Conservation (phyloP, 2,797 vertebrate genomes). For the Crocodylus rhombifer region DNA sequence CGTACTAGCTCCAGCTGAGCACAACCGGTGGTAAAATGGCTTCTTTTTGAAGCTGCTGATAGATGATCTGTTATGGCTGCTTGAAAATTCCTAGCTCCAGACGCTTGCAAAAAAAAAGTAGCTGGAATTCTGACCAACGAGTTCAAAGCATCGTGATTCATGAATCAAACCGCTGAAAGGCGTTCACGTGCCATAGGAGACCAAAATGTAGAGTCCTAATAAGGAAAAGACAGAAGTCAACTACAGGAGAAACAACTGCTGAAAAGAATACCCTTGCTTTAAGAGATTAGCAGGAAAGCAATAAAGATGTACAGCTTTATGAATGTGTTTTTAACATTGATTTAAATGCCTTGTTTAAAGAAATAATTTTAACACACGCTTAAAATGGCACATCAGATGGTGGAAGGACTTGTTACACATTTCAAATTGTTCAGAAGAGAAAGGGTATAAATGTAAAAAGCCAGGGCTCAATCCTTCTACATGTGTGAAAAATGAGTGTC, state of each 20-base stretch:
- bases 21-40: slow-evolving; percentile 37
- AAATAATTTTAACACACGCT: background rate
- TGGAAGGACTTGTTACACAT: background rate
- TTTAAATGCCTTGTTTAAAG: background rate
- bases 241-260: background rate
- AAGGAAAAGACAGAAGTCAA: background rate
- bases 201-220: background rate
- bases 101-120: slow-evolving; percentile 13
- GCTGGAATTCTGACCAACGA: slow-evolving; percentile 39
- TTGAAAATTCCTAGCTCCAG: slow-evolving; percentile 38
- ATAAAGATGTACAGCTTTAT: background rate
- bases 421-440: background rate
- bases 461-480: background rate
- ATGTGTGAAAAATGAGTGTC: background rate
- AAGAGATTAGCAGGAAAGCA: slow-evolving; percentile 13
- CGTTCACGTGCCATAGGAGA: slow-evolving; percentile 11
- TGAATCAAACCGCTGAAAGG: slow-evolving; percentile 24
- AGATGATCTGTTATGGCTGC: background rate
- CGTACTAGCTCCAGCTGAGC: slow-evolving; percentile 51
- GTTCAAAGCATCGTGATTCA: slow-evolving; percentile 32
- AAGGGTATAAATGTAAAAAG: background rate
- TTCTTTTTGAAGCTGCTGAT: slow-evolving; percentile 57
- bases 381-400: background rate
- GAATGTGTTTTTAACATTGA: background rate
- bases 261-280: background rate